phyloP scores from a whole-genome alignment of 2,797 vertebrate genomes.

The Squalus acanthias region DNA sequence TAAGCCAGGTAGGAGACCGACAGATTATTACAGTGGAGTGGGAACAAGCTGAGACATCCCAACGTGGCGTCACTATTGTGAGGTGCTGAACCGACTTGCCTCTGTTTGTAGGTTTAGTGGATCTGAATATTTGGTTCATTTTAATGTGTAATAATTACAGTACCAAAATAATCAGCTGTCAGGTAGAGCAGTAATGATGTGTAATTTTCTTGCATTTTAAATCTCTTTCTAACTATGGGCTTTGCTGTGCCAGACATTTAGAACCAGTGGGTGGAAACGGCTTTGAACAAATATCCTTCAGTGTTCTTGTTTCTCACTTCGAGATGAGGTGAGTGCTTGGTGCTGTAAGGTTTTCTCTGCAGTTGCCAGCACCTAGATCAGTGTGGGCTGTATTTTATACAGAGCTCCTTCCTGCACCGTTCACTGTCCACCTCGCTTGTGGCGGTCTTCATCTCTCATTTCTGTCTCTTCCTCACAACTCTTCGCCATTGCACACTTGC shows the following conservation, averaged over 20 bases:
- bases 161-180: conserved; percentile 33
- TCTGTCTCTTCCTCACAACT: neutral
- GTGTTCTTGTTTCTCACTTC: neutral
- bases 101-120: neutral
- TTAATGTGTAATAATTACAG: conserved; percentile 18
- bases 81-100: neutral
- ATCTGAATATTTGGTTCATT: conserved; percentile 7
- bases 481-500: too few species aligned
- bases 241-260: neutral
- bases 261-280: conserved; percentile 12
- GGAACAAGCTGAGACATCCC: neutral
- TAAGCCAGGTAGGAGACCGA: neutral
- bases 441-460: neutral
- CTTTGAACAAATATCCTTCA: neutral
- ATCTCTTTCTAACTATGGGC: neutral
- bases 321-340: too few species aligned
- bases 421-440: neutral
- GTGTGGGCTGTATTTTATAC: neutral
- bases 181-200: neutral
- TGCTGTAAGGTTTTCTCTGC: neutral
- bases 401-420: neutral
- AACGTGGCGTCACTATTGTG: neutral
- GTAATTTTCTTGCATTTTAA: neutral
- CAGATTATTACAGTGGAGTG: neutral
- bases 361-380: neutral